Percentiles rank a stretch among this genome's conserved stretches.
phyloP scores from a whole-genome alignment of 2,113 vertebrate genomes.

The Plestiodon gilberti region DNA sequence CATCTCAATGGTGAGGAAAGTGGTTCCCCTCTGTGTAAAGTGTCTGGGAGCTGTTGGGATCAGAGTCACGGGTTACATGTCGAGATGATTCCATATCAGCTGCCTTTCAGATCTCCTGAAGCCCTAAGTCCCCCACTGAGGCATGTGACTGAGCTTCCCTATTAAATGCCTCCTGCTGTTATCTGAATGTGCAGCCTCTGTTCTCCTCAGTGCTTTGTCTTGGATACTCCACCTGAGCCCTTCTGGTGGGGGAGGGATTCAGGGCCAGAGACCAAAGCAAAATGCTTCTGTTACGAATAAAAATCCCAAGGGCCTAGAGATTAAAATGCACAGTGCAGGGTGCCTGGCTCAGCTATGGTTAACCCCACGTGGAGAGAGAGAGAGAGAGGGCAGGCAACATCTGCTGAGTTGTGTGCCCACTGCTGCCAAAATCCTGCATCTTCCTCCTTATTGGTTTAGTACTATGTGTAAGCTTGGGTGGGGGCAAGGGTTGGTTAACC shows the following conservation, averaged over 20 bases:
- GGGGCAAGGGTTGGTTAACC: neutral
- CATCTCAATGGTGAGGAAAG: accelerated
- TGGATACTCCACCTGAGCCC: neutral
- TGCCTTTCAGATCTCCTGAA: neutral
- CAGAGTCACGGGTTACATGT: neutral
- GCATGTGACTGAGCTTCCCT: neutral
- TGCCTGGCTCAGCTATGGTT: accelerated
- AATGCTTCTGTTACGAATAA: neutral
- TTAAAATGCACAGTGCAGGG: neutral
- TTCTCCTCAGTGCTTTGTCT: neutral
- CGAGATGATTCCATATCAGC: neutral
- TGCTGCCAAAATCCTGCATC: neutral
- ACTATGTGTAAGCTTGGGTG: neutral
- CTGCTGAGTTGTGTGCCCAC: neutral
- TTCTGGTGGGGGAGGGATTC: neutral
- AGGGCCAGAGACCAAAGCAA: slow-evolving; percentile 5
- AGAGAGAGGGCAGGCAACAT: neutral
- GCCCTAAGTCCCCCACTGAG: neutral
- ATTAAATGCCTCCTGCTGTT: slow-evolving; percentile 8
- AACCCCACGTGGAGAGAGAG: neutral
- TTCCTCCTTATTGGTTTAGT: neutral
- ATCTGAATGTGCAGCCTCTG: neutral
- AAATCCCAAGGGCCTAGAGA: neutral
- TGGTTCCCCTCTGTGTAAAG: neutral
- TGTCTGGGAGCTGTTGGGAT: neutral